Evolutionary conservation across 2,888 invertebrate species (phyloP).

Genomic region (Lasioglossum pauxillum): DNA sequence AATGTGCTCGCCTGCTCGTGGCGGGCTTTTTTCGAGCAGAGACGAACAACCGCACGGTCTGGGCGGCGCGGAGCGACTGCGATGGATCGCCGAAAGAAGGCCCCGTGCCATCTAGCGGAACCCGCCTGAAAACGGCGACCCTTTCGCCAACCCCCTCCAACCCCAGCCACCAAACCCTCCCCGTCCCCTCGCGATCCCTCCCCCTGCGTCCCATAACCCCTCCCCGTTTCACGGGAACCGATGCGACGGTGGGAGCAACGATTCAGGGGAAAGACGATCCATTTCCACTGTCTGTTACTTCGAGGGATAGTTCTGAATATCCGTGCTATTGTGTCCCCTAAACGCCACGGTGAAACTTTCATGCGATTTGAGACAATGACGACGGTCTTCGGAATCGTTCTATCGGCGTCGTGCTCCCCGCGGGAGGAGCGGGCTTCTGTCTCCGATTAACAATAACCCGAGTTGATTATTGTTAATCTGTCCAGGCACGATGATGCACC

Average conservation of each 20-base stretch:
- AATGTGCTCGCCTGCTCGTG: conserved; percentile 38
- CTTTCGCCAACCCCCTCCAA: conserved; percentile 27
- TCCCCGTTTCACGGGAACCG: neutral
- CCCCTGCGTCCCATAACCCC: neutral
- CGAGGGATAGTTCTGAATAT: conserved; percentile 57
- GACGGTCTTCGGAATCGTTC: conserved; percentile 28
- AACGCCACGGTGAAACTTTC: conserved; percentile 57
- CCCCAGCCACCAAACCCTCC: neutral
- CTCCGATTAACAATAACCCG: neutral
- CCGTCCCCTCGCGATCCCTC: neutral
- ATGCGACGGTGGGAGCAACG: conserved; percentile 43
- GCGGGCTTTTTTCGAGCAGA: conserved; percentile 61
- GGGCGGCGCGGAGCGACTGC: conserved; percentile 77
- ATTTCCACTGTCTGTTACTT: conserved; percentile 58
- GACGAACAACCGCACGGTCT: conserved; percentile 74
- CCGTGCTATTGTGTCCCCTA: conserved; percentile 57
- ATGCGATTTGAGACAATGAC: conserved; percentile 54
- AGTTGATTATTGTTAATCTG: neutral
- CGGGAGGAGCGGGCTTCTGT: neutral
- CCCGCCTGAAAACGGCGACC: conserved; percentile 52
- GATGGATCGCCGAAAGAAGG: conserved; percentile 68
- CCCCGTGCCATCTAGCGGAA: conserved; percentile 76
- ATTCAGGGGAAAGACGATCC: conserved; percentile 59
- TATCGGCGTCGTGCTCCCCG: neutral
- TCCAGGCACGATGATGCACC: neutral